Evolutionary conservation across 2,797 vertebrate species (phyloP).

Genomic region (Gymnocypris eckloni): DNA sequence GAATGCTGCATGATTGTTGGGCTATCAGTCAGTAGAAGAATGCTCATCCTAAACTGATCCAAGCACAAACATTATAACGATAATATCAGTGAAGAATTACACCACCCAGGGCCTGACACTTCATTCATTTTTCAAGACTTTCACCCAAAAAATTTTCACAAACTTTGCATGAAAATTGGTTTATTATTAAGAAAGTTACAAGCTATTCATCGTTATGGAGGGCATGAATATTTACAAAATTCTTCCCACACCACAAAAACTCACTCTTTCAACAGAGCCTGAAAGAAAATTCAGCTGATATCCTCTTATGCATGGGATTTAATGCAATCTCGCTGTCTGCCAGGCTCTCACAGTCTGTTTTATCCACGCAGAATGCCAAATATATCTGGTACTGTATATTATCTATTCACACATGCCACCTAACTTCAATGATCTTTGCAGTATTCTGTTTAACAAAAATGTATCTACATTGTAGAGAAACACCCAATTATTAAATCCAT

Average conservation of each 20-base stretch:
- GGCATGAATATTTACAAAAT: conserved; percentile 29
- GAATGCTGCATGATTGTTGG: conserved; percentile 16
- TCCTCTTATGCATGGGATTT: conserved; percentile 33
- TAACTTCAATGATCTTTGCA: conserved; percentile 11
- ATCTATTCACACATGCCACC: conserved; percentile 54
- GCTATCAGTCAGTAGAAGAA: conserved; percentile 28
- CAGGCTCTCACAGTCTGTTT: conserved; percentile 5
- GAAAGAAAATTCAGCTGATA: conserved; percentile 38
- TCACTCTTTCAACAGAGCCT: conserved; percentile 27
- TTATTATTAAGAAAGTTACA: conserved; percentile 40
- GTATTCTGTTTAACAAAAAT: neutral
- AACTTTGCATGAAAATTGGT: conserved; percentile 38
- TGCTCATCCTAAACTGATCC: conserved; percentile 19
- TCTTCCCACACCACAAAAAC: conserved; percentile 30
- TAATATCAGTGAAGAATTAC: conserved; percentile 43
- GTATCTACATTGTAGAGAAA: neutral
- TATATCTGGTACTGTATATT: conserved; percentile 46
- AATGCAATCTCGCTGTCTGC: conserved; percentile 28
- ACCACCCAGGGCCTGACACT: conserved; percentile 39
- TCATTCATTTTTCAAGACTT: conserved; percentile 44
- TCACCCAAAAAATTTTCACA: conserved; percentile 22
- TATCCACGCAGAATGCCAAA: conserved; percentile 43
- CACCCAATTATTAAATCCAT: neutral
- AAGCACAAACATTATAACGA: conserved; percentile 35
- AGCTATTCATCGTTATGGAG: conserved; percentile 33